Evolutionary conservation across 2,888 invertebrate species (phyloP).

Genomic region (Drosophila longiperda): DNA sequence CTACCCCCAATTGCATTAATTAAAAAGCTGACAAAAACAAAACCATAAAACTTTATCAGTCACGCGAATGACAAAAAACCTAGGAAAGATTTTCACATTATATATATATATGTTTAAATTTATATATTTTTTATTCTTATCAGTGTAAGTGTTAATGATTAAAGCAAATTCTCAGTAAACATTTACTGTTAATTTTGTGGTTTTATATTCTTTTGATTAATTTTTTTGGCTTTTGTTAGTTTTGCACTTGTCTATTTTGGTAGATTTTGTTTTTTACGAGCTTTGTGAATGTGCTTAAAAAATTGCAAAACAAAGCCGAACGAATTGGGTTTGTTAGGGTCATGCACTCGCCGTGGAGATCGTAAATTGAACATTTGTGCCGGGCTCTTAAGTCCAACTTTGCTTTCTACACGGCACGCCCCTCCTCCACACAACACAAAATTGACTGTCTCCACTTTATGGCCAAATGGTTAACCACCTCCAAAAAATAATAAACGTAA

Average conservation of each 20-base stretch:
- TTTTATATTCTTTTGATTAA: slow-evolving; percentile 17
- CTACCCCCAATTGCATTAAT: slow-evolving; percentile 56
- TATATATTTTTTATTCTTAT: slow-evolving; percentile 29
- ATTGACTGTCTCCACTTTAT: slow-evolving; percentile 30
- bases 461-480: slow-evolving; percentile 52
- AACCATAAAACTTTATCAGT: slow-evolving; percentile 58
- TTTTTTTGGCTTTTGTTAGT: background rate
- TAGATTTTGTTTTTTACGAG: slow-evolving; percentile 38
- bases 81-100: slow-evolving; percentile 7
- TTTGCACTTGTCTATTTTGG: slow-evolving; percentile 8
- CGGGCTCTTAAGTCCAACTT: slow-evolving; percentile 19
- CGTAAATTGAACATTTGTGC: slow-evolving; percentile 26
- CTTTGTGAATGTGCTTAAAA: slow-evolving; percentile 28
- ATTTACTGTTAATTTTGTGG: slow-evolving; percentile 14
- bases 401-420: slow-evolving; percentile 32
- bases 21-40: slow-evolving; percentile 41
- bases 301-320: slow-evolving; percentile 33
- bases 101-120: background rate
- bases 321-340: slow-evolving; percentile 26
- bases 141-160: slow-evolving; percentile 31
- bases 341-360: slow-evolving; percentile 22
- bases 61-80: slow-evolving; percentile 38
- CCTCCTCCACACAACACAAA: background rate
- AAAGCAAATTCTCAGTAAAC: background rate
- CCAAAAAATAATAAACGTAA: slow-evolving; percentile 18